These are phyloP conservation scores for Zoanthus solanderi DNA, from an alignment of 92 coral and sea anemone species.

Conservation along the genomic window DNA sequence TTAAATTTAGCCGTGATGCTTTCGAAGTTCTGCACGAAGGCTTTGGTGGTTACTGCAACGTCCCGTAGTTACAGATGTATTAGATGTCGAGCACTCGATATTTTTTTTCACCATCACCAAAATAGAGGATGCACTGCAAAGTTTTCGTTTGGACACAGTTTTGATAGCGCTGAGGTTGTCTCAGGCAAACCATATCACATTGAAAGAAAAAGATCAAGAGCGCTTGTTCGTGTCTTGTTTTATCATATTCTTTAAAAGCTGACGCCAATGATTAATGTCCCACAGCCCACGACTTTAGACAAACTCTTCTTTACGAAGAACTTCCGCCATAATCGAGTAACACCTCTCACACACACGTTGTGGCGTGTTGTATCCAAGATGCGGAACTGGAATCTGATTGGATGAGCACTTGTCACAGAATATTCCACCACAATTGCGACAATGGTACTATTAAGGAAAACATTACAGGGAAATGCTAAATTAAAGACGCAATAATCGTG, in stretches of 20 bases:
- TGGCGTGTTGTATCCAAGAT: slow-evolving; percentile 75
- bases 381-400: slow-evolving; percentile 78
- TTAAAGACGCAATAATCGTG: background rate
- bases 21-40: no score
- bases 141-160: no score
- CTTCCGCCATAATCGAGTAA: slow-evolving; percentile 62
- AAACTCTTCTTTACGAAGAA: slow-evolving; percentile 5
- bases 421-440: slow-evolving; percentile 95
- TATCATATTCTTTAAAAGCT: background rate
- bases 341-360: slow-evolving; percentile 88
- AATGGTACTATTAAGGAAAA: slow-evolving; percentile 78
- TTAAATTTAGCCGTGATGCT: no score
- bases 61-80: no score
- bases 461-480: background rate
- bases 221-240: no score
- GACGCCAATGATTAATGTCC: background rate
- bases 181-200: no score
- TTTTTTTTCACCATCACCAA: no score
- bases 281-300: background rate
- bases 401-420: slow-evolving; percentile 93
- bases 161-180: no score
- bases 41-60: no score
- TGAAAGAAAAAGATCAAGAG: no score
- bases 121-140: no score
- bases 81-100: no score